Percentiles rank a stretch among this genome's conserved stretches.
Evolutionary conservation across 2,113 vertebrate species (phyloP).

Genomic region (Sigmodon hispidus): DNA sequence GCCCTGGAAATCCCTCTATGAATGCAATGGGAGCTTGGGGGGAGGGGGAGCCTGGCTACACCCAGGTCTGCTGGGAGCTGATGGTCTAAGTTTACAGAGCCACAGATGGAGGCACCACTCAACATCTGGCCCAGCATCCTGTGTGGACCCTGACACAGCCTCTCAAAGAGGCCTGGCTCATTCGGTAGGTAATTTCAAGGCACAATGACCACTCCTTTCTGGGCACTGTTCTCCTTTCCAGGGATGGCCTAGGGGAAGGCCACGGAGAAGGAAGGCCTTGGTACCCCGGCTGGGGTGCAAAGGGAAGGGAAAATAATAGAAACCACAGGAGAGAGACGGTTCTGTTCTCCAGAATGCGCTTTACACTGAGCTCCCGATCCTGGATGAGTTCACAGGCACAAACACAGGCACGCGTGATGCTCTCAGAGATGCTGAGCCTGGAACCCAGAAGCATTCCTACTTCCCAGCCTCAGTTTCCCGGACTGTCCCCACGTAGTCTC

Average conservation of each 20-base stretch:
- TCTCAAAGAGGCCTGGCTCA: not conserved
- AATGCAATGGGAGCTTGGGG: not conserved
- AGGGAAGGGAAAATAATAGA: not conserved
- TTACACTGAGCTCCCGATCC: too few species aligned
- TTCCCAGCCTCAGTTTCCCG: not conserved
- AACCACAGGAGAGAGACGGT: not conserved
- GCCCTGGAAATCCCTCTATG: not conserved
- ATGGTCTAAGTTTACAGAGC: not conserved
- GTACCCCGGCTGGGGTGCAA: not conserved
- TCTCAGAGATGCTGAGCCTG: not conserved
- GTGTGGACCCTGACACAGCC: not conserved
- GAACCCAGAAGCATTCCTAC: not conserved
- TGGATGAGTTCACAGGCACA: not conserved
- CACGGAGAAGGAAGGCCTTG: not conserved
- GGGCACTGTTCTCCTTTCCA: not conserved
- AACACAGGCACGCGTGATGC: not conserved
- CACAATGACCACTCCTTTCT: too few species aligned
- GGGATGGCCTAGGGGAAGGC: not conserved
- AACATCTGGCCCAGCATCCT: not conserved
- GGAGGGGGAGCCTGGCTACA: not conserved
- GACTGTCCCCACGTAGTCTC: fast-evolving
- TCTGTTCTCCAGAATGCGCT: not conserved
- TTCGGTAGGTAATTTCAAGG: not conserved
- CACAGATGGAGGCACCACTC: not conserved
- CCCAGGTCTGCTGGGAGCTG: not conserved